Base-by-base conservation (phyloP, 2,113 vertebrate species). In the Redunca redunca region DNA sequence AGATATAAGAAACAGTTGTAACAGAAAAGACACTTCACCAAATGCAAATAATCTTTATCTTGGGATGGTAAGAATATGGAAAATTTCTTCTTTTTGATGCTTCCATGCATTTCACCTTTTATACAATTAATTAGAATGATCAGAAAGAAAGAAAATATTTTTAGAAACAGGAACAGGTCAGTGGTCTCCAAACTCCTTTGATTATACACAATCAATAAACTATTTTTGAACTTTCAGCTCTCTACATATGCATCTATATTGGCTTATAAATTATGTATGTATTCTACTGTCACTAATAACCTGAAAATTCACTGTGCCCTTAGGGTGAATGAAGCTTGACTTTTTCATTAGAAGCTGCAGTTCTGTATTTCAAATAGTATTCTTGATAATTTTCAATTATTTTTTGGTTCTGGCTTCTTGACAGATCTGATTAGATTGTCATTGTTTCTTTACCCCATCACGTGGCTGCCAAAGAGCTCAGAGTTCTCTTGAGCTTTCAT, bases 81-180 rank as follows among this genome's bases (percentile, higher is more conserved):
- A 92, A 62, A 33, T 88, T 90, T 90, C 60, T 50, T 13, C 14
- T 92, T 84, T 89, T 84, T 36, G 36, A 88, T 86, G 48, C 62
- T 95, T 86, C 83, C 23, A 62, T 95, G 30, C 58, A 90, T 97
- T 96, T 96, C 78, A n/a, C 81, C 33, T 94, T 96, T 90, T 92
- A 91, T 92, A 46, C 14, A 88, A 23, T 82, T 90, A 36, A 89
- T 53, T 16, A 92, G 81, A 90, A 90, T 81, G n/a, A 64, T 88
- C 33, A 83, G 33, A 81, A 92, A 93, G 30, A 94, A 95, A 77
- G 85, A 33, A 90, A 67, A n/a, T 46, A 40, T 67, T 53, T 96
- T 91, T 88, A 86, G 86, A 92, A 96, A 67, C 62, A 96, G 92
- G 50, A 77, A 71, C 55, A 94, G 40, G 19, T 25, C n/a, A 58